phyloP scores from a whole-genome alignment of 2,113 vertebrate genomes.

The Balaeniceps rex region DNA sequence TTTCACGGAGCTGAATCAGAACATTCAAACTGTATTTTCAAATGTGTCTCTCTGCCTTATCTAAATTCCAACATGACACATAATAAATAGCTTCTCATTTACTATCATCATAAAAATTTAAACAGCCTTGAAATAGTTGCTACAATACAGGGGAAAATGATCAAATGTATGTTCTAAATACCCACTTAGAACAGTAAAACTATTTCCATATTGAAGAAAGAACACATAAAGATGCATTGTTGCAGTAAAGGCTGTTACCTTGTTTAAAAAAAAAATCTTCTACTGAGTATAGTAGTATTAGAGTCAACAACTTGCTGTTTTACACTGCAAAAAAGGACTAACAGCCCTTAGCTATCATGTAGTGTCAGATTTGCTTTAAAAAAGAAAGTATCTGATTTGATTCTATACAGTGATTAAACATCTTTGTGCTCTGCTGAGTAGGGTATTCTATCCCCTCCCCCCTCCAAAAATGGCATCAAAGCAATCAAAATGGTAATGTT shows the following conservation, averaged over 20 bases:
- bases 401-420: constrained; percentile 79
- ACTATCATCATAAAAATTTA: constrained; percentile 67
- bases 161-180: constrained; percentile 46
- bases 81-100: constrained; percentile 71
- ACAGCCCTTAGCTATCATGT: constrained; percentile 38
- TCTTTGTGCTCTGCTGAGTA: constrained; percentile 84
- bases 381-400: constrained; percentile 75
- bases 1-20: background rate
- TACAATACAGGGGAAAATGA: constrained; percentile 12
- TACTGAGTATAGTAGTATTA: background rate
- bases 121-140: constrained; percentile 66
- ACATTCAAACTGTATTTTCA: constrained; percentile 28
- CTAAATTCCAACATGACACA: constrained; percentile 61
- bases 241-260: constrained; percentile 30
- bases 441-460: constrained; percentile 83
- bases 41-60: constrained; percentile 28
- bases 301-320: constrained; percentile 69
- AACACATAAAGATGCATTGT: constrained; percentile 59
- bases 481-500: constrained; percentile 99
- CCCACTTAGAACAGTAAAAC: constrained; percentile 45
- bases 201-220: constrained; percentile 26
- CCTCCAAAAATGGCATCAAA: constrained; percentile 96
- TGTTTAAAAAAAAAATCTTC: constrained; percentile 24
- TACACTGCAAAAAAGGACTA: constrained; percentile 19
- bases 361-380: constrained; percentile 32